phyloP scores from a whole-genome alignment of 1,140 invertebrate species.

The Chelonus insularis region DNA sequence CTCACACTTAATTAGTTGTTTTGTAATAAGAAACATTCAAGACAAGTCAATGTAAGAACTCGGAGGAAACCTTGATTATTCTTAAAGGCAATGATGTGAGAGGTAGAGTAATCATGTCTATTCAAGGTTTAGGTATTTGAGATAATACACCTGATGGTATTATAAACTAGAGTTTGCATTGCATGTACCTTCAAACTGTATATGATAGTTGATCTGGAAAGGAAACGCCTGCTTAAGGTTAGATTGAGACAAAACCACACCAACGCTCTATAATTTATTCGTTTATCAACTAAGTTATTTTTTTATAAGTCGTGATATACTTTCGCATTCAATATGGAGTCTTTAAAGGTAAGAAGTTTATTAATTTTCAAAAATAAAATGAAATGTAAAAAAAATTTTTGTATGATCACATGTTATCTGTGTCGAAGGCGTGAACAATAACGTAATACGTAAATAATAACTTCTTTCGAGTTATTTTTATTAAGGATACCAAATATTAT shows the following conservation, averaged over 20 bases:
- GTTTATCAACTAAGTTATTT: too few relatives aligned
- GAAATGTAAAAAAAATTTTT: slow-evolving; percentile 8
- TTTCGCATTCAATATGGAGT: slow-evolving; percentile 10
- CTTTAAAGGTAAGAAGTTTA: slow-evolving; percentile 15
- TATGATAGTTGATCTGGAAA: slow-evolving; percentile 11
- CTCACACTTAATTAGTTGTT: too few relatives aligned
- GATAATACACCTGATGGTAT: slow-evolving; percentile 4
- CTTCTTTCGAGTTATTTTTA: too few relatives aligned
- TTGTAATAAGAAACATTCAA: too few relatives aligned
- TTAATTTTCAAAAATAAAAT: not conserved
- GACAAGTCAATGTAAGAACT: too few relatives aligned
- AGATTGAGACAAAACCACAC: slow-evolving; percentile 35
- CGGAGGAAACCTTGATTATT: slow-evolving; percentile 10
- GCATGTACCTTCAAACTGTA: not conserved
- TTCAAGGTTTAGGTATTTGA: slow-evolving; percentile 13
- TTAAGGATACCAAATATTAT: not conserved
- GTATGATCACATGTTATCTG: too few relatives aligned
- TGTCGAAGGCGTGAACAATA: not conserved
- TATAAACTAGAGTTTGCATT: slow-evolving; percentile 12
- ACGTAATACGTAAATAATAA: not conserved
- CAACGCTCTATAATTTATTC: slow-evolving; percentile 36
- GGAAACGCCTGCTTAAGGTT: slow-evolving; percentile 35
- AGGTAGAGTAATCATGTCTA: slow-evolving; percentile 11
- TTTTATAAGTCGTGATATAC: slow-evolving; percentile 10
- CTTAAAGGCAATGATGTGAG: slow-evolving; percentile 2